These are phyloP conservation scores for Chouioia cunea DNA, from an alignment of 2,888 invertebrate species.

Conservation along the genomic window DNA sequence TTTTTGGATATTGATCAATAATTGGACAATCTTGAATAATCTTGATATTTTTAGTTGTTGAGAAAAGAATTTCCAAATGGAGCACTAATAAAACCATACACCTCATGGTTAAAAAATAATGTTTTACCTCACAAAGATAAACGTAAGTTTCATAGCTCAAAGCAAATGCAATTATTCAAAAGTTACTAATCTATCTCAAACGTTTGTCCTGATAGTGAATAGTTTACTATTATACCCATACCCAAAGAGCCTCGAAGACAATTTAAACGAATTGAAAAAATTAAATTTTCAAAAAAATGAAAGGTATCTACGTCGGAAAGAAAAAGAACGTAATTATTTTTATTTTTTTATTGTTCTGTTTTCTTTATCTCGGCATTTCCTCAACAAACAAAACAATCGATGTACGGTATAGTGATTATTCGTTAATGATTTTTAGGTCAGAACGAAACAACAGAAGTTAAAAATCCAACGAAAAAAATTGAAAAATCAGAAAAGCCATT, in stretches of 20 bases:
- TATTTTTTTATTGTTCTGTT: background rate
- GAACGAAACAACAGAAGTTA: slow-evolving; percentile 24
- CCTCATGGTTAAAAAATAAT: slow-evolving; percentile 57
- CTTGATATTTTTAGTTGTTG: slow-evolving; percentile 49
- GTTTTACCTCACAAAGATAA: slow-evolving; percentile 46
- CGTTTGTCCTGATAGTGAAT: slow-evolving; percentile 48
- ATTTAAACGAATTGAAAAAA: slow-evolving; percentile 52
- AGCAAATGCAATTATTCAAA: background rate
- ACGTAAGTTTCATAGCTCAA: slow-evolving; percentile 50
- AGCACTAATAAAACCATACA: slow-evolving; percentile 57
- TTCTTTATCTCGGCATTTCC: background rate
- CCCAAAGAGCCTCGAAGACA: slow-evolving; percentile 53
- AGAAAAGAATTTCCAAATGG: slow-evolving; percentile 47
- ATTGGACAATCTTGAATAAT: background rate
- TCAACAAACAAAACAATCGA: background rate
- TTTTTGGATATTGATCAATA: background rate
- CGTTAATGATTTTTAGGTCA: slow-evolving; percentile 25
- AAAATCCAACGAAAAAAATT: slow-evolving; percentile 17
- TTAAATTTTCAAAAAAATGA: slow-evolving; percentile 53
- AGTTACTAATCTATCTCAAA: slow-evolving; percentile 8
- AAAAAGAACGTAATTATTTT: slow-evolving; percentile 47
- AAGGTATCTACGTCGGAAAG: slow-evolving; percentile 51
- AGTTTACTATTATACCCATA: slow-evolving; percentile 58
- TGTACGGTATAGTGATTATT: no score
- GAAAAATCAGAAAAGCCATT: slow-evolving; percentile 40